These are phyloP conservation scores for Cliona cf. orientalis DNA, from an alignment of 37 sponge, comb jelly and placozoan species.

Conservation along the genomic window DNA sequence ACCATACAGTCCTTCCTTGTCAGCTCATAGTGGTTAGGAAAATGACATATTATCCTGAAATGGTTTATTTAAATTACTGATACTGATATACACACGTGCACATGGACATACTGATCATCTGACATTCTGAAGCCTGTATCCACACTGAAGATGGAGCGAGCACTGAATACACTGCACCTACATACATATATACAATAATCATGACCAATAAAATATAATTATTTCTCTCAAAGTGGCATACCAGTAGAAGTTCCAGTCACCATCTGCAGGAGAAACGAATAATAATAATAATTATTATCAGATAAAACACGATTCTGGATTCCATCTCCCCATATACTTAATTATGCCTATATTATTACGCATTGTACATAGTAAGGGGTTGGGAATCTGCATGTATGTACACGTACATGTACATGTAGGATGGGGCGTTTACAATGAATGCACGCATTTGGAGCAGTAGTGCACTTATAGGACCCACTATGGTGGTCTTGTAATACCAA, in stretches of 20 bases:
- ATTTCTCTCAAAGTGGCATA: no score
- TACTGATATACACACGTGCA: not conserved
- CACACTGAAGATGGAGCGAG: slow-evolving; percentile 86
- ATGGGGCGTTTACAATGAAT: no score
- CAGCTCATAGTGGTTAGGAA: slow-evolving; percentile 96
- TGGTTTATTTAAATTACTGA: not conserved
- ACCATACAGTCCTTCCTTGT: slow-evolving; percentile 97
- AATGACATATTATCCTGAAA: slow-evolving; percentile 87
- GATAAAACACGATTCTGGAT: no score
- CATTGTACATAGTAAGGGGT: no score
- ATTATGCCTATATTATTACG: no score
- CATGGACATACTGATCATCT: slow-evolving; percentile 86
- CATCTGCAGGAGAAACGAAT: slow-evolving; percentile 55
- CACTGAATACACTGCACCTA: slow-evolving; percentile 88
- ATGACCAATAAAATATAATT: no score
- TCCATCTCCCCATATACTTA: no score
- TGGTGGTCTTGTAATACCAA: no score
- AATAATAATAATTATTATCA: not conserved
- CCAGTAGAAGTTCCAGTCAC: slow-evolving; percentile 99
- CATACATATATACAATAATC: no score
- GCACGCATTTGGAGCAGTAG: no score
- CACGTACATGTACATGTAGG: no score
- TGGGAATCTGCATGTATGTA: not conserved
- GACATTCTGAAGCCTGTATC: slow-evolving; percentile 88
- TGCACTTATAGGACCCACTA: no score